Evolutionary conservation across 2,888 invertebrate genomes (phyloP), one percentile per base, ranked within the genome.

Genomic region (Eudasyphora cyanicolor): DNA sequence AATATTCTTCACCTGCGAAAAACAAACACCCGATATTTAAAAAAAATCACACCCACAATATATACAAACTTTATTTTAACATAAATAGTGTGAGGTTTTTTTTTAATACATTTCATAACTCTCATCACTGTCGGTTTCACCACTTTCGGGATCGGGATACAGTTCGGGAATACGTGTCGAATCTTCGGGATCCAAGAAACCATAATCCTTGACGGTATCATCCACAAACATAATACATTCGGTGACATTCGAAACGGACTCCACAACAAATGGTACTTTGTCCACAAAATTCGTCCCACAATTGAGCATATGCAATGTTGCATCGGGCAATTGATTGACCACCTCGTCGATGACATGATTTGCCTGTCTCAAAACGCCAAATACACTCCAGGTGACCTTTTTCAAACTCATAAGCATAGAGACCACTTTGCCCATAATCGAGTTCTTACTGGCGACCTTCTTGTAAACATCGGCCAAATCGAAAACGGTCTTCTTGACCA

Each of bases 401-500:
- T 87, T 74, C 0, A 88, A 76, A 74, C 89, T 91, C 64, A 90
- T 49, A 0, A 89, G 78, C 0, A 87, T 80, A 0, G 89, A 86
- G 0, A 90, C 74, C 4, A 91, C 86, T 78, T 89, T 91, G 4
- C 91, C 91, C 73, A 89, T 19, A 0, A 89, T 17, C 0, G 91
- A 87, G 29, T 88, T 81, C 42, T 90, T 89, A 19, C 82, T 83
- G 1, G 87, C 86, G 0, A 90, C 86, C 78, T 89, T 90, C 75
- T 89, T 90, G 74, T 90, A 91, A 57, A 91, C 86, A 1, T 76
- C 84, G 0, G 89, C 87, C 24, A 91, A 83, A 24, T 88, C 85
- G 10, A 74, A 81, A 3, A 90, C 74, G 67, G 87, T 89, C 5
- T 62, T 77, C 45, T 86, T 87, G 0, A 90, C 86, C 32, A 87